A percentile compares a stretch with the other conserved stretches of the same genome.
phyloP scores from a whole-genome alignment of 1,140 invertebrate species.

The Diabrotica virgifera region DNA sequence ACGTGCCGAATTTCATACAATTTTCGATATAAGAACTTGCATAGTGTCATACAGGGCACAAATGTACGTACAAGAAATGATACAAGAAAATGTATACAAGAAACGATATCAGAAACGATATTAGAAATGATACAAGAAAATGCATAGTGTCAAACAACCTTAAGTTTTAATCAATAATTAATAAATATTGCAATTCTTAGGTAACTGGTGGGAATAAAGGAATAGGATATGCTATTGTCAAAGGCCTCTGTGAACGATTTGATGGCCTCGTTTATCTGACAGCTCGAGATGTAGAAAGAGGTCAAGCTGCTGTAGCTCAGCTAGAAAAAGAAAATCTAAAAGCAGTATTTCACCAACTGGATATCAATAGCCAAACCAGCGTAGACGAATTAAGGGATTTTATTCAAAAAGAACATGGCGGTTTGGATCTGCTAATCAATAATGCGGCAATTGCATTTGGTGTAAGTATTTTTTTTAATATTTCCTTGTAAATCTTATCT shows the following conservation, averaged over 20 bases:
- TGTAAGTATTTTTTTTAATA: slow-evolving; percentile 15
- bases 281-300: slow-evolving; percentile 55
- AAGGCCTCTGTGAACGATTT: slow-evolving; percentile 59
- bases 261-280: slow-evolving; percentile 60
- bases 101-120: no score
- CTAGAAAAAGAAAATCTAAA: slow-evolving; percentile 52
- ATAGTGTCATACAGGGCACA: no score
- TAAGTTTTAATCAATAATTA: no score
- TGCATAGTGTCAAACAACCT: no score
- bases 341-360: slow-evolving; percentile 61
- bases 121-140: no score
- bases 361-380: slow-evolving; percentile 57
- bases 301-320: slow-evolving; percentile 53
- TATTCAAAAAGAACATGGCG: slow-evolving; percentile 64
- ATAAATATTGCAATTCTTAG: slow-evolving; percentile 29
- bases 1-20: no score
- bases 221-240: slow-evolving; percentile 68
- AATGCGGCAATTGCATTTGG: slow-evolving; percentile 63
- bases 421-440: slow-evolving; percentile 78
- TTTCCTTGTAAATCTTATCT: not conserved
- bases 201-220: slow-evolving; percentile 78
- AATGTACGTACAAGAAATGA: no score
- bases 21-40: no score
- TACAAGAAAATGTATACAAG: no score
- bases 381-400: slow-evolving; percentile 54